A percentile compares a stretch with the other conserved stretches of the same genome.
Conservation (phyloP, 2,113 vertebrate genomes). For the Corydoras sp. region DNA sequence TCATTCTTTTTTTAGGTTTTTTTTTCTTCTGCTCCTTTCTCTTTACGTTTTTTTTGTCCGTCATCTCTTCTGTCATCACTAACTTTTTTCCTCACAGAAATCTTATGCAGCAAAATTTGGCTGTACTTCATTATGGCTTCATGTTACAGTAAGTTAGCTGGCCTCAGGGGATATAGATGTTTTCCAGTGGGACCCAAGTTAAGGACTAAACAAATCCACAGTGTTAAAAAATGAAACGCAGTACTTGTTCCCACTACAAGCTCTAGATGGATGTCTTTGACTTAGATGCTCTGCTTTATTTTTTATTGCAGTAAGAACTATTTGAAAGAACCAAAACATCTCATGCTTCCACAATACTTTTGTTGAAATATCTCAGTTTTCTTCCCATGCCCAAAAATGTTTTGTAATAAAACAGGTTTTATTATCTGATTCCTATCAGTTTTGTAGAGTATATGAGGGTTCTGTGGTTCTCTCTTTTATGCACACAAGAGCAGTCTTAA, state of each 20-base stretch:
- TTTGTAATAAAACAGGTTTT: background rate
- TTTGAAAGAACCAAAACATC: no score
- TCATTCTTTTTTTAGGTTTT: background rate
- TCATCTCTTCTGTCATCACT: conserved; percentile 1
- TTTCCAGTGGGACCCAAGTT: conserved; percentile 50
- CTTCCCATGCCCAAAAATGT: background rate
- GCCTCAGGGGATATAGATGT: conserved; percentile 34
- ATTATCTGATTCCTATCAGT: background rate
- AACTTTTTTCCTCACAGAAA: background rate
- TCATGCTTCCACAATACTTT: no score
- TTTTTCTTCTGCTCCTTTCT: conserved; percentile 2
- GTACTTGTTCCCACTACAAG: background rate
- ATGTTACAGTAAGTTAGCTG: conserved; percentile 49
- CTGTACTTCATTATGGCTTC: conserved; percentile 42
- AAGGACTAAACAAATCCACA: conserved; percentile 30
- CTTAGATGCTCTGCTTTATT: background rate
- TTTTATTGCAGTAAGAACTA: no score
- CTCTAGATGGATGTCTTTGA: background rate
- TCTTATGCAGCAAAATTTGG: conserved; percentile 30
- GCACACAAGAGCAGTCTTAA: no score
- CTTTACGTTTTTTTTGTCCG: no score
- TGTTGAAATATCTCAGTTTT: background rate
- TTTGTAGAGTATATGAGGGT: no score
- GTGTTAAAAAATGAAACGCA: conserved; percentile 7
- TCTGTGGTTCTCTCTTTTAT: no score